These are phyloP conservation scores for Sphaeridia pumilis DNA, from an alignment of 2,888 invertebrate species.

Conservation along the genomic window DNA sequence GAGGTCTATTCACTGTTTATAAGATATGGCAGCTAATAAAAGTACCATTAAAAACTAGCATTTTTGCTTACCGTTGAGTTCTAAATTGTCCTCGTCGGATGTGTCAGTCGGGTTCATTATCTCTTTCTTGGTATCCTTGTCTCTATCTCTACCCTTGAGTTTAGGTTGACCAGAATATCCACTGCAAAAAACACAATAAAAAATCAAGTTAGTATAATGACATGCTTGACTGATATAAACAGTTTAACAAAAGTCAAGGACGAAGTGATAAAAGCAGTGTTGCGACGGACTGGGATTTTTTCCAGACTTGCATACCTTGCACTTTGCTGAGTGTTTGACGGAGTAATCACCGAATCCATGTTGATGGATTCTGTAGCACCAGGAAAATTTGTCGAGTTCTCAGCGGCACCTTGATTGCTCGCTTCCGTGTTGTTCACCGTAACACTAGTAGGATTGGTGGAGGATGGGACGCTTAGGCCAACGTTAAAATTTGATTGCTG, in stretches of 20 bases:
- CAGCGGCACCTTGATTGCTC: background rate
- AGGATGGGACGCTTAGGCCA: background rate
- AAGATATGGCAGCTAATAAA: too few relatives aligned
- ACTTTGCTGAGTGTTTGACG: background rate
- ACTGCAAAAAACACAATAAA: constrained; percentile 18
- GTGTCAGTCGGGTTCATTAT: constrained; percentile 34
- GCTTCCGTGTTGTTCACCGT: background rate
- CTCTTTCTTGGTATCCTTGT: constrained; percentile 29
- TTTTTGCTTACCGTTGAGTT: constrained; percentile 20
- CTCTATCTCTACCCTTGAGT: constrained; percentile 34
- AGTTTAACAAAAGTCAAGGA: too few relatives aligned
- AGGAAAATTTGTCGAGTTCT: background rate
- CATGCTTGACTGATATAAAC: too few relatives aligned
- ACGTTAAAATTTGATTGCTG: constrained; percentile 7
- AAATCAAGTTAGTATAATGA: too few relatives aligned
- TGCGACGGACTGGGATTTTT: too few relatives aligned
- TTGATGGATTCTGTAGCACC: constrained; percentile 10
- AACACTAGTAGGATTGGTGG: background rate
- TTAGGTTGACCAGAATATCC: constrained; percentile 35
- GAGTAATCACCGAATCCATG: constrained; percentile 1
- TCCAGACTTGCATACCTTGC: constrained; percentile 4
- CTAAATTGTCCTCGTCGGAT: constrained; percentile 36
- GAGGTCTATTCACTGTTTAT: too few relatives aligned
- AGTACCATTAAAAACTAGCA: too few relatives aligned
- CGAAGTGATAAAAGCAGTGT: too few relatives aligned